These are phyloP conservation scores for Drosophila busckii DNA, from an alignment of 1,140 invertebrate genomes.

Conservation along the genomic window DNA sequence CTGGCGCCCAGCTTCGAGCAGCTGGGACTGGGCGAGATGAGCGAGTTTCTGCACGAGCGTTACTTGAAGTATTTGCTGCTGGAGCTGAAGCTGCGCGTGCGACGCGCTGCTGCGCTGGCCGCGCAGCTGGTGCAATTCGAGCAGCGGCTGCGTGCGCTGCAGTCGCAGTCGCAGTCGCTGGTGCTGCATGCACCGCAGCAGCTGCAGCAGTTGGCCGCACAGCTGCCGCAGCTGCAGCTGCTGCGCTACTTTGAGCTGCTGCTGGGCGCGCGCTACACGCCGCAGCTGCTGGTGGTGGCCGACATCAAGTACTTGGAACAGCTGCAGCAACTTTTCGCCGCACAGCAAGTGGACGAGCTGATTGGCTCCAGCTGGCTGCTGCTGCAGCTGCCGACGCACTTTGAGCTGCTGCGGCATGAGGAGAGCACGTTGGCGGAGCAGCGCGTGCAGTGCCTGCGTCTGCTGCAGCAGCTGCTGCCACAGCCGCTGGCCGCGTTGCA, in stretches of 20 bases:
- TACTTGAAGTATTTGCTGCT: constrained; percentile 62
- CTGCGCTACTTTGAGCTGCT: constrained; percentile 46
- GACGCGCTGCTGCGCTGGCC: constrained; percentile 37
- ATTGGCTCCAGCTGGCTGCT: constrained; percentile 58
- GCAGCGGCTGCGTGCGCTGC: constrained; percentile 18
- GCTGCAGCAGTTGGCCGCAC: constrained; percentile 22
- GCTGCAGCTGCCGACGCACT: constrained; percentile 52
- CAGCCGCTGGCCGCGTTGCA: too few relatives aligned
- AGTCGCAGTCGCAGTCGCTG: constrained; percentile 6
- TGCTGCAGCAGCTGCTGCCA: constrained; percentile 52
- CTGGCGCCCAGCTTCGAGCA: constrained; percentile 50
- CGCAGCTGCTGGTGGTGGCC: constrained; percentile 48
- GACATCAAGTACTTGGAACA: constrained; percentile 45
- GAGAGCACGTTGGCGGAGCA: constrained; percentile 30
- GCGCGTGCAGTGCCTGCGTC: constrained; percentile 43
- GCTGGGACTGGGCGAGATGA: constrained; percentile 20
- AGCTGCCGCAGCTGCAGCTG: constrained; percentile 46
- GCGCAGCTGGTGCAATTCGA: constrained; percentile 51
- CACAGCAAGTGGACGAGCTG: constrained; percentile 4
- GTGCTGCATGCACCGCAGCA: constrained; percentile 49
- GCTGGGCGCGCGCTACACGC: constrained; percentile 6
- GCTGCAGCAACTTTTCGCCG: constrained; percentile 23
- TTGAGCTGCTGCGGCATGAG: constrained; percentile 54
- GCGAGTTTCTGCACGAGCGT: constrained; percentile 49
- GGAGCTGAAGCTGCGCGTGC: constrained; percentile 55